Percentiles rank a stretch among this genome's conserved stretches.
These are phyloP conservation scores for Crossocerus cetratus DNA, from an alignment of 2,888 invertebrate species.

Conservation along the genomic window DNA sequence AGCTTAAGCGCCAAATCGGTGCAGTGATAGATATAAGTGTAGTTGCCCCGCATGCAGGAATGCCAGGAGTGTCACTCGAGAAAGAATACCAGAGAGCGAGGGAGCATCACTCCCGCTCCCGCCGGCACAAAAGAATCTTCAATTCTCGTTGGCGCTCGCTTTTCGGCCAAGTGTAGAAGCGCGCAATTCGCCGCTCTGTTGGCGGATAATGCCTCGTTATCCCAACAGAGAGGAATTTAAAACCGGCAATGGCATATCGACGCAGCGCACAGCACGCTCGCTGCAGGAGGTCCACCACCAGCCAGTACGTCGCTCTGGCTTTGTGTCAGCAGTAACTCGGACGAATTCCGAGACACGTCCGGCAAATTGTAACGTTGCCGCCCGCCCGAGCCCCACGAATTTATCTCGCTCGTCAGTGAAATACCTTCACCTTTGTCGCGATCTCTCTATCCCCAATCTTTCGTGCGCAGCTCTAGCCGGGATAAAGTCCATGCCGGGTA, in stretches of 20 bases:
- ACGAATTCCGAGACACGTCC: neutral
- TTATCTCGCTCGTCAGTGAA: constrained; percentile 24
- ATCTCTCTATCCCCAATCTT: too few species aligned
- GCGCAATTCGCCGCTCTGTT: too few species aligned
- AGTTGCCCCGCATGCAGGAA: too few species aligned
- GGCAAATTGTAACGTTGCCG: neutral
- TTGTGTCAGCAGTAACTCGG: constrained; percentile 20
- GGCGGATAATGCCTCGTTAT: constrained; percentile 3
- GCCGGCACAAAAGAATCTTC: too few species aligned
- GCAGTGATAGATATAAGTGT: too few species aligned
- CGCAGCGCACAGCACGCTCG: neutral
- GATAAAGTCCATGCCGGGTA: constrained; percentile 26
- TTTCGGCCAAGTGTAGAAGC: too few species aligned
- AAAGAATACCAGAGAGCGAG: too few species aligned
- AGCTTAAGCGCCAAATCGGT: too few species aligned
- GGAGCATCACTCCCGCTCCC: too few species aligned
- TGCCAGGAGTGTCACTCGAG: too few species aligned
- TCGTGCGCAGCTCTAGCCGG: neutral
- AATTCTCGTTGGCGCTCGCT: too few species aligned
- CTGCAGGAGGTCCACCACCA: too few species aligned
- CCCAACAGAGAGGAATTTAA: neutral
- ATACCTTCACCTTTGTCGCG: neutral
- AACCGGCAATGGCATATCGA: neutral
- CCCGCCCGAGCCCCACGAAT: constrained; percentile 15
- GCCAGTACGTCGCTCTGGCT: neutral